Evolutionary conservation across 2,797 vertebrate genomes (phyloP), one percentile per base, ranked within the genome.

Genomic region (Liparis tanakae): DNA sequence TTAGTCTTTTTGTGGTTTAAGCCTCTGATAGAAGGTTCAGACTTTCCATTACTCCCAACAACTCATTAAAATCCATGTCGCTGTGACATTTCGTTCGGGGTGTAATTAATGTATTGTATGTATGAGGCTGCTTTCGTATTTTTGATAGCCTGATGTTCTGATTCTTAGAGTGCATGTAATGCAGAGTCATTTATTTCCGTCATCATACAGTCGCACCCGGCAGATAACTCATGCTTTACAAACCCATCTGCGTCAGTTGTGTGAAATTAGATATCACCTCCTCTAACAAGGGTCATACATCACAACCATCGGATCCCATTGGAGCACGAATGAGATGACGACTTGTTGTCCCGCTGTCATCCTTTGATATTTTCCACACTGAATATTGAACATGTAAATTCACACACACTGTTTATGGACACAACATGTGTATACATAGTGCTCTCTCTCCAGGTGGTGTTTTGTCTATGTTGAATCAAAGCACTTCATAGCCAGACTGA

Each of bases 231-330:
- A 89, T 90, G 86, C 86, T 90, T 86, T 74, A 80, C 81, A 85
- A 79, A 79, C 73, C 83, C 89, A 89, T 90, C 77, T 88, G 89
- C 67, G 63, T 89, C 87, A 81, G 72, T 82, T 56, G 74, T 88
- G 84, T 87, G 73, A 85, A 89, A 92, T 89, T 82, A 87, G 80
- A 88, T 70, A 79, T 92, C 87, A 87, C 86, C 86, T 86, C 80
- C 73, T 86, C 82, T 91, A 90, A 91, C 87, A 83, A 87, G 85
- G 91, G 86, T 88, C 89, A 89, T 90, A 78, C 88, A 90, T 92
- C 83, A 92, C 76, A 15, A 79, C 84, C 89, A 88, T 90, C 74
- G 76, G 70, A 86, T 69, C 51, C 84, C 82, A 88, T 90, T 77
- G 89, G 87, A 89, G 89, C 83, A 79, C 76, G 87, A 88, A 92